Evolutionary conservation across 1,140 invertebrate species (phyloP).

Genomic region (Caenorhabditis elegans): WBcel235 BX284603.4:5913001-5913500

Average conservation of each 20-base stretch:
- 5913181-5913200: no score
- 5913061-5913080: slow-evolving; percentile 65
- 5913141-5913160: no score
- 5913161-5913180: no score
- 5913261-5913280: slow-evolving; percentile 64
- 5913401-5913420: slow-evolving; percentile 58
- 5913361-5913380: slow-evolving; percentile 22
- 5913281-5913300: slow-evolving; percentile 60
- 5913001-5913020: slow-evolving; percentile 66
- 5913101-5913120: slow-evolving; percentile 64
- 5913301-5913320: slow-evolving; percentile 60
- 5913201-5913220: slow-evolving; percentile 42
- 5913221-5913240: slow-evolving; percentile 64
- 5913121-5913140: slow-evolving; percentile 64
- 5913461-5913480: slow-evolving; percentile 58
- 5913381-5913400: slow-evolving; percentile 56
- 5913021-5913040: slow-evolving; percentile 64
- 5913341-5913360: slow-evolving; percentile 18
- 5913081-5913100: slow-evolving; percentile 65
- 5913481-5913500: slow-evolving; percentile 59
- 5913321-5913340: slow-evolving; percentile 42
- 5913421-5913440: slow-evolving; percentile 38
- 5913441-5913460: slow-evolving; percentile 50
- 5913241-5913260: slow-evolving; percentile 63
- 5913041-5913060: slow-evolving; percentile 64